phyloP scores from a whole-genome alignment of 2,113 vertebrate genomes.

The Oreochromis aureus region DNA sequence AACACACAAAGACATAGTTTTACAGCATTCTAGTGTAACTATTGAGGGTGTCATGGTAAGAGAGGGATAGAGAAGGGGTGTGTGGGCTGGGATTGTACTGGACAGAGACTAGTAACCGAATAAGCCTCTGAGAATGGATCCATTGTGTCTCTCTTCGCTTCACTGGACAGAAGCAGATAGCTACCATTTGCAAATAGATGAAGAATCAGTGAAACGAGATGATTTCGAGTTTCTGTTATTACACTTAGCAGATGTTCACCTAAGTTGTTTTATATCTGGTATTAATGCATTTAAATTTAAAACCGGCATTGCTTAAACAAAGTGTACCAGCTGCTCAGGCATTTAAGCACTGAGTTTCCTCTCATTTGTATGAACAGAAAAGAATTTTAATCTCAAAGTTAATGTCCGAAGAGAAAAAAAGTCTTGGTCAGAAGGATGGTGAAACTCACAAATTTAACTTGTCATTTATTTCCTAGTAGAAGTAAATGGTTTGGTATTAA shows the following conservation, averaged over 20 bases:
- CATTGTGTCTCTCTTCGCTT: slow-evolving; percentile 48
- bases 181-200: background rate
- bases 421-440: background rate
- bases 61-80: background rate
- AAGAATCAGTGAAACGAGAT: background rate
- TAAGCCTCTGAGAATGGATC: slow-evolving; percentile 41
- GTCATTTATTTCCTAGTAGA: background rate
- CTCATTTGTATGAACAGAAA: background rate
- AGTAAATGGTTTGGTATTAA: background rate
- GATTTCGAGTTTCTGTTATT: background rate
- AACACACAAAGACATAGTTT: background rate
- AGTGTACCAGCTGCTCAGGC: background rate
- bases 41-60: background rate
- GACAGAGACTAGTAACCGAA: slow-evolving; percentile 48
- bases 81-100: slow-evolving; percentile 28
- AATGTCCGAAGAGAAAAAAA: background rate
- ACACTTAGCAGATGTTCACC: background rate
- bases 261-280: background rate
- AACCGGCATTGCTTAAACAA: background rate
- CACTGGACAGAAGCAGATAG: background rate
- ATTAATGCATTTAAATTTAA: background rate
- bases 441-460: background rate
- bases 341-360: background rate
- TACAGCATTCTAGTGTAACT: background rate
- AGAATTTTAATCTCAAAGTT: background rate